Percentiles rank a stretch among this genome's conserved stretches.
Evolutionary conservation across 2,113 vertebrate genomes (phyloP).

Genomic region (Camelus bactrianus): DNA sequence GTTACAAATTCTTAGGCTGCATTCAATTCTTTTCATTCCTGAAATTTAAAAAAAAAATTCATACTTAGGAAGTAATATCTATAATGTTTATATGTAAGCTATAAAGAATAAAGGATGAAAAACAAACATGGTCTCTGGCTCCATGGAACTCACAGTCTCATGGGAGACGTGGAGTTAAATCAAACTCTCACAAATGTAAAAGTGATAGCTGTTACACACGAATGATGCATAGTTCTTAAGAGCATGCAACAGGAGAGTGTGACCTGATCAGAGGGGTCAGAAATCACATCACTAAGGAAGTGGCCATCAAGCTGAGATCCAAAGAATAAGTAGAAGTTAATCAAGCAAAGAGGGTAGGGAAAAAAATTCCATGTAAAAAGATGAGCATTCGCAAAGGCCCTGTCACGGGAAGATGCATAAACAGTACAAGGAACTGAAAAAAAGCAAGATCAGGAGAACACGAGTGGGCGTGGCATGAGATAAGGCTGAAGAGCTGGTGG

Average conservation of each 20-base stretch:
- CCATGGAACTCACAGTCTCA: background rate
- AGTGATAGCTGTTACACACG: background rate
- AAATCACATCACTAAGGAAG: background rate
- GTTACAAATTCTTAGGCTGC: background rate
- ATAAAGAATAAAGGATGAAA: background rate
- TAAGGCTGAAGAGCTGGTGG: background rate
- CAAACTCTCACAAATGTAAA: background rate
- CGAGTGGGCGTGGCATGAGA: background rate
- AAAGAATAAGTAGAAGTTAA: background rate
- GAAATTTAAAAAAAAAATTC: background rate
- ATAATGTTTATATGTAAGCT: background rate
- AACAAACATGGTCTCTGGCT: background rate
- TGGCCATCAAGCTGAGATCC: background rate
- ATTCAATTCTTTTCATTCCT: background rate
- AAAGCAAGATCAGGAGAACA: background rate
- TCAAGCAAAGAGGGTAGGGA: background rate
- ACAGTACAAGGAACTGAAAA: background rate
- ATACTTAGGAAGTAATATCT: background rate
- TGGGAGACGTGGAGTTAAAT: background rate
- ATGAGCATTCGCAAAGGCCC: background rate
- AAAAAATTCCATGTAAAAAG: background rate
- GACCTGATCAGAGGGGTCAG: background rate
- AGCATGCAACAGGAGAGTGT: background rate
- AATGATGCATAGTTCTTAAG: background rate
- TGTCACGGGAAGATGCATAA: background rate